phyloP scores from a whole-genome alignment of 2,113 vertebrate genomes.

The Oplegnathus fasciatus region DNA sequence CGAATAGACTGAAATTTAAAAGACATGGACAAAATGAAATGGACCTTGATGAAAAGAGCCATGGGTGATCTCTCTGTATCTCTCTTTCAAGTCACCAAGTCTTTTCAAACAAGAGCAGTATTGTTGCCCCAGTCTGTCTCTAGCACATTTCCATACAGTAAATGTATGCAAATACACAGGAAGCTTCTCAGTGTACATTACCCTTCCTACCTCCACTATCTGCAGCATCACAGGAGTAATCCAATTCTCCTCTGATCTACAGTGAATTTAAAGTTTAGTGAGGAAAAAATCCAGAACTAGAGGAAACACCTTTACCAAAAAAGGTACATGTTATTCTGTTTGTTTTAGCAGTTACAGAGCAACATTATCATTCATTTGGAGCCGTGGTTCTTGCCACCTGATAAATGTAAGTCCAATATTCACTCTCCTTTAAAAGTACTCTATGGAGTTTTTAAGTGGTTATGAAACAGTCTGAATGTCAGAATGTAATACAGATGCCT shows the following conservation, averaged over 20 bases:
- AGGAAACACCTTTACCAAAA: background rate
- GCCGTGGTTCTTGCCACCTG: too few species aligned
- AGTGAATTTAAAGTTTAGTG: background rate
- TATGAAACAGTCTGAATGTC: too few species aligned
- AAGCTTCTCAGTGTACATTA: constrained; percentile 5
- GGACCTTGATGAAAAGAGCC: background rate
- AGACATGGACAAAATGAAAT: too few species aligned
- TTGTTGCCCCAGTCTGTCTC: constrained; percentile 14
- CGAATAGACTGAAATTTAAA: background rate
- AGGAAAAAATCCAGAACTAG: background rate
- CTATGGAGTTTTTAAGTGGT: too few species aligned
- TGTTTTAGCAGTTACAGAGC: too few species aligned
- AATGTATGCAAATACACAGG: constrained; percentile 52
- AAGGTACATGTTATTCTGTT: too few species aligned
- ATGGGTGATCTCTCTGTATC: background rate
- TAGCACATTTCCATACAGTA: constrained; percentile 36
- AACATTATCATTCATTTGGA: too few species aligned
- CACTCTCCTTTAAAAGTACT: too few species aligned
- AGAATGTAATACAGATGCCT: too few species aligned
- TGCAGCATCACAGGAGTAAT: background rate
- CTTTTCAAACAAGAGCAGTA: background rate
- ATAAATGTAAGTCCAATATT: too few species aligned
- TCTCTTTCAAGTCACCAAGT: background rate
- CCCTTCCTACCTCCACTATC: constrained; percentile 6
- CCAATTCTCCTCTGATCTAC: background rate